Evolutionary conservation across 1,140 invertebrate species (phyloP), one percentile per base, ranked within the genome.

Genomic region (Matsumurasca onukii): DNA sequence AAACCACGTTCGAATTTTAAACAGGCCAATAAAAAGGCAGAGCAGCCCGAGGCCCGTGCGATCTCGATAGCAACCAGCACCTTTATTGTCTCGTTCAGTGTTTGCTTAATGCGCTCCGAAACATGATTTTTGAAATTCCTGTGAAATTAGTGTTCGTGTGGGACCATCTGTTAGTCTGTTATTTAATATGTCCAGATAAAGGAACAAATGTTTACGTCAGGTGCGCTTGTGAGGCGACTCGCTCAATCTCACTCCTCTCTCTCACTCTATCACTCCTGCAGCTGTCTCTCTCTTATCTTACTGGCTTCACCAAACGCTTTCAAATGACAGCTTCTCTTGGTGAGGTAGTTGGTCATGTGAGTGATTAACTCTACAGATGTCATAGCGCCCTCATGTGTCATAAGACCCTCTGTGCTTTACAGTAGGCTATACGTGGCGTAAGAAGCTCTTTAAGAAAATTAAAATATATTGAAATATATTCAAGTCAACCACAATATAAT

Each of bases 1-100:
- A 65, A 65, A 65, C 62, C 62, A 65, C n/a, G 62, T 65, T 65
- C 62, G 62, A 65, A 65, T 65, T 65, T 65, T 65, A 65, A 65
- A 48, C 62, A 65, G 62, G 62, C 30, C 62, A 31, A 65, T 65
- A 65, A 65, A 65, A 65, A 65, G 31, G 31, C 27, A 39, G 31
- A 45, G n/a, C 48, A 31, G 31, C 62, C 62, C n/a, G n/a, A 39
- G 34, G 62, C n/a, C 27, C 29, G 17, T 3, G 39, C 24, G 39
- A 27, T 65, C 39, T n/a, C 17, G 62, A 65, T 65, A 39, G 55
- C 17, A 59, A 15, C 17, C 22, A 65, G 39, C 31, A 31, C 31
- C 39, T 65, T 65, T 65, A 65, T 65, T 65, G 62, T 65, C 62
- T 65, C 62, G 62, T 65, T 39, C 27, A 13, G 31, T 65, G 39